phyloP scores from a whole-genome alignment of 1,140 invertebrate species.

The Daktulosphaira vitifoliae region DNA sequence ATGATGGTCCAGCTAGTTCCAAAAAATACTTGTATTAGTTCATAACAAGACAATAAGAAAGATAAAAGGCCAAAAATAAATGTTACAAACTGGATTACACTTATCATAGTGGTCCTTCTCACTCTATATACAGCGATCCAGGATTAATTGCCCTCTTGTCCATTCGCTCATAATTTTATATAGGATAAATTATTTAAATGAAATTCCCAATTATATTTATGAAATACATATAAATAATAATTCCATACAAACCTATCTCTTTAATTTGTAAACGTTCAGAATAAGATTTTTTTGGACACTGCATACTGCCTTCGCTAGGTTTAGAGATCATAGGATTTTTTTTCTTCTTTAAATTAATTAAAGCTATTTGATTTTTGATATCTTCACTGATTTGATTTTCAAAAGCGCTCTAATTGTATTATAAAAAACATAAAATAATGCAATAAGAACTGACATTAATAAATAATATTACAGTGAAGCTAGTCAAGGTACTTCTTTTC shows the following conservation, averaged over 20 bases:
- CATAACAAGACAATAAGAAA: no score
- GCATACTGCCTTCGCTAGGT: slow-evolving; percentile 64
- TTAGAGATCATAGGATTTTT: slow-evolving; percentile 55
- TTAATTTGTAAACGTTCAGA: slow-evolving; percentile 22
- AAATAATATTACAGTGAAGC: slow-evolving; percentile 59
- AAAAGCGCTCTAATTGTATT: slow-evolving; percentile 17
- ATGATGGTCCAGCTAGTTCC: no score
- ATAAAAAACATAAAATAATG: neutral
- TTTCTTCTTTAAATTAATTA: slow-evolving; percentile 63
- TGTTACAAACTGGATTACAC: no score
- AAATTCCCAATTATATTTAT: no score
- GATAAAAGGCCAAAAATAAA: no score
- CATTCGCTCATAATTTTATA: no score
- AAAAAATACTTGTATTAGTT: no score
- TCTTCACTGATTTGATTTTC: slow-evolving; percentile 31
- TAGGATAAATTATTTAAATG: no score
- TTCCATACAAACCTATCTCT: slow-evolving; percentile 1
- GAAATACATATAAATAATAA: no score
- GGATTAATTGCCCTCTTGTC: no score
- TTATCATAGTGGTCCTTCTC: no score
- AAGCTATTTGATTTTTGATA: slow-evolving; percentile 53
- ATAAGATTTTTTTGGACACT: slow-evolving; percentile 40
- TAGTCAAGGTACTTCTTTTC: slow-evolving; percentile 76
- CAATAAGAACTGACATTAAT: neutral
- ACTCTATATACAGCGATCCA: no score